Percentiles rank a stretch among this genome's conserved stretches.
Evolutionary conservation across 2,113 vertebrate genomes (phyloP).

Genomic region (Nothobranchius kuhntae): DNA sequence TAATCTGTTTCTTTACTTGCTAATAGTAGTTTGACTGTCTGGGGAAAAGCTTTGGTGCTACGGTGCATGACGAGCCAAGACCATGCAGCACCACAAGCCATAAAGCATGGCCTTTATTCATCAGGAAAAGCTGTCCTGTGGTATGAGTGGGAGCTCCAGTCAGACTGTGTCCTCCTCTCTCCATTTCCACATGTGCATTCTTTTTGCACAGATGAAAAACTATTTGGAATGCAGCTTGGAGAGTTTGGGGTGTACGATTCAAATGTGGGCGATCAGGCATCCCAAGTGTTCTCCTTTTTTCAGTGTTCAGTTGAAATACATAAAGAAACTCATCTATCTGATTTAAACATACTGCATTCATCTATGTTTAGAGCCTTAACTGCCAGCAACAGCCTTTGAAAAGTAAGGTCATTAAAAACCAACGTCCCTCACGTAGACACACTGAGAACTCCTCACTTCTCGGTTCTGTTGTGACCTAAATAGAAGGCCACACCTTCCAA

Average conservation of each 20-base stretch:
- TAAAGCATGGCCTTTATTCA: slow-evolving; percentile 59
- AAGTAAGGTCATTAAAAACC: slow-evolving; percentile 63
- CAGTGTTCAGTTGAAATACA: slow-evolving; percentile 8
- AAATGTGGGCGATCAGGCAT: not conserved
- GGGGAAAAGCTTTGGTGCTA: slow-evolving; percentile 33
- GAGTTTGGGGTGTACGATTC: slow-evolving; percentile 14
- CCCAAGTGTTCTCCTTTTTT: slow-evolving; percentile 5
- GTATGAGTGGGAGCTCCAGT: slow-evolving; percentile 47
- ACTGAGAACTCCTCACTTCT: slow-evolving; percentile 69
- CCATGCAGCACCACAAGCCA: slow-evolving; percentile 33
- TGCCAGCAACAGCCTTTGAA: slow-evolving; percentile 36
- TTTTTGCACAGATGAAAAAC: slow-evolving; percentile 43
- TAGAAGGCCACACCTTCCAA: slow-evolving; percentile 74
- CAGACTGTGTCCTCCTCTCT: slow-evolving; percentile 31
- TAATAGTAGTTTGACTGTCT: slow-evolving; percentile 40
- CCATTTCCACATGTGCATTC: slow-evolving; percentile 21
- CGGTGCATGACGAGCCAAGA: slow-evolving; percentile 26
- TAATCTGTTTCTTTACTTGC: slow-evolving; percentile 18
- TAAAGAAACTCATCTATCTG: not conserved
- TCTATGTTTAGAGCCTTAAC: not conserved
- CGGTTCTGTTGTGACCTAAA: slow-evolving; percentile 76
- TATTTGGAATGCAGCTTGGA: slow-evolving; percentile 39
- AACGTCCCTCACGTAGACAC: slow-evolving; percentile 49
- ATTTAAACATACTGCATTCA: not conserved
- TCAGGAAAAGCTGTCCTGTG: slow-evolving; percentile 38